Conservation (phyloP, 2,113 vertebrate species). For the Corythoichthys intestinalis region DNA sequence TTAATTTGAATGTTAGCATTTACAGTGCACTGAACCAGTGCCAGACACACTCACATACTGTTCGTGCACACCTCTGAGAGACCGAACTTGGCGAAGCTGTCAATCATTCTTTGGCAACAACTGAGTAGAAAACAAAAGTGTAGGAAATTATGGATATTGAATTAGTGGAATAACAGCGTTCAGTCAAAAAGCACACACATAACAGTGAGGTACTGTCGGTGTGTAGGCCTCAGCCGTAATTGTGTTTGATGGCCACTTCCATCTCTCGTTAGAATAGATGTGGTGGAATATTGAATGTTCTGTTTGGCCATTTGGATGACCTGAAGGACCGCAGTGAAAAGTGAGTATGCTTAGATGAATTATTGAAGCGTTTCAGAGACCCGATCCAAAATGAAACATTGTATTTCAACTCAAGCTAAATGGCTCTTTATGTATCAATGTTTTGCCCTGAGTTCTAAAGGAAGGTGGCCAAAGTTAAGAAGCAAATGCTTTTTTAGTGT, state of each 20-base stretch:
- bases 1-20: no score
- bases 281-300: constrained; percentile 27
- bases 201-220: constrained; percentile 8
- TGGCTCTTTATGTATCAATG: neutral
- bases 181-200: constrained; percentile 17
- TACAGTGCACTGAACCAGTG: constrained; percentile 23
- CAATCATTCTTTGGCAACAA: constrained; percentile 44
- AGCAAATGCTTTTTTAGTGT: neutral
- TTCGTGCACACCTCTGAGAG: constrained; percentile 20
- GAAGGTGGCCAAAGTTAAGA: neutral
- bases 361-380: constrained; percentile 23
- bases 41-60: constrained; percentile 28
- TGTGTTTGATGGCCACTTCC: constrained; percentile 50
- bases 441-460: neutral
- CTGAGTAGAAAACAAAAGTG: constrained; percentile 16
- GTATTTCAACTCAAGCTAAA: neutral
- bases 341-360: constrained; percentile 7
- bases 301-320: constrained; percentile 32
- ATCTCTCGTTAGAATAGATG: constrained; percentile 49
- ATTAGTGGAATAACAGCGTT: constrained; percentile 50
- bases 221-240: constrained; percentile 38
- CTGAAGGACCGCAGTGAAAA: constrained; percentile 20
- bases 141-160: constrained; percentile 55
- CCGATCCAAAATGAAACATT: constrained; percentile 11
- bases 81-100: constrained; percentile 31